These are phyloP conservation scores for Muscidifurax raptorellus DNA, from an alignment of 1,140 invertebrate species.

Conservation along the genomic window DNA sequence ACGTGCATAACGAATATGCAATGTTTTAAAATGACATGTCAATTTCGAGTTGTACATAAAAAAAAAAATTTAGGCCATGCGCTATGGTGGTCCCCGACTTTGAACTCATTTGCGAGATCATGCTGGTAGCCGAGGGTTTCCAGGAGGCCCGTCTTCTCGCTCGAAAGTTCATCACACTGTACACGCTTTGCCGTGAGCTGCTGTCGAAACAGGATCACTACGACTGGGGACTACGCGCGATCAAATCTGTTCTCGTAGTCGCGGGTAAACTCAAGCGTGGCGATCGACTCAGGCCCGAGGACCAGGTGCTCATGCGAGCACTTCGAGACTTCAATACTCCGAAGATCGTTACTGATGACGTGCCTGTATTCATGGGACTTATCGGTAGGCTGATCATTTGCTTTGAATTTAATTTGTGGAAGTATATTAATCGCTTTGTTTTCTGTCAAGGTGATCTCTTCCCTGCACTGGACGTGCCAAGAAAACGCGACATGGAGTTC, in stretches of 20 bases:
- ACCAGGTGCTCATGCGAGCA: constrained; percentile 89
- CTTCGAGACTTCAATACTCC: constrained; percentile 94
- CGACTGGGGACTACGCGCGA: constrained; percentile 94
- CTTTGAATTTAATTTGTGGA: not conserved
- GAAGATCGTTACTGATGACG: constrained; percentile 93
- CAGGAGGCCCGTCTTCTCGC: constrained; percentile 90
- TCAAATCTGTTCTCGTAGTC: constrained; percentile 94
- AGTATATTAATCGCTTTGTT: not conserved
- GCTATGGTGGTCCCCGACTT: constrained; percentile 97
- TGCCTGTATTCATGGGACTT: constrained; percentile 93
- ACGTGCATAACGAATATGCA: not conserved
- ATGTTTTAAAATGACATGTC: not conserved
- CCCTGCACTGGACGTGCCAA: constrained; percentile 90
- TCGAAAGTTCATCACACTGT: constrained; percentile 94
- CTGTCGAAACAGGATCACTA: constrained; percentile 96
- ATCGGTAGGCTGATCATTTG: constrained; percentile 75
- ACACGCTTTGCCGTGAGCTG: constrained; percentile 90
- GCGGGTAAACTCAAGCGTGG: constrained; percentile 88
- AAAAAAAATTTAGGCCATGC: constrained; percentile 81
- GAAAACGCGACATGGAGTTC: constrained; percentile 89
- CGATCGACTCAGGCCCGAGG: constrained; percentile 82
- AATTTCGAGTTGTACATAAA: not conserved
- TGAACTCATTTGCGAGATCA: constrained; percentile 95
- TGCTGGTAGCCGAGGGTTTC: constrained; percentile 95
- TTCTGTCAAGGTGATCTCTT: constrained; percentile 84